Percentiles rank a stretch among this genome's conserved stretches.
phyloP scores from a whole-genome alignment of 2,113 vertebrate species.

The Menidia beryllina region DNA sequence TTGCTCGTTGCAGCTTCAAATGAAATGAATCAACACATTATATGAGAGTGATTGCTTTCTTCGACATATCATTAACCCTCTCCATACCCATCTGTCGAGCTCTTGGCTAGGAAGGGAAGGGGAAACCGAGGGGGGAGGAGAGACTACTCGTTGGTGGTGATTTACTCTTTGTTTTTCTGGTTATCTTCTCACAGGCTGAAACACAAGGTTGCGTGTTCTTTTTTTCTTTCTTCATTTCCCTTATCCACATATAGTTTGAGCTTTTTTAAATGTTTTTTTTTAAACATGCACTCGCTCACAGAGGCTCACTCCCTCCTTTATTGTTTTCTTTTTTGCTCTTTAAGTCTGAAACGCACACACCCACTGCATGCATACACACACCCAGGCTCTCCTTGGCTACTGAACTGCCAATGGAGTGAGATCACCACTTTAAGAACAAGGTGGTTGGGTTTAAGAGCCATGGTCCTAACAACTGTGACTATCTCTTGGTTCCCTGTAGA shows the following conservation, averaged over 20 bases:
- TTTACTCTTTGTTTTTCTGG: conserved; percentile 64
- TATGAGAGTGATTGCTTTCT: conserved; percentile 65
- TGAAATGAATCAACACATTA: conserved; percentile 58
- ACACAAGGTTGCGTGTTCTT: conserved; percentile 44
- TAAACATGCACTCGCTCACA: conserved; percentile 13
- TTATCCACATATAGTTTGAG: conserved; percentile 54
- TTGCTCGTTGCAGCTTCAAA: conserved; percentile 18
- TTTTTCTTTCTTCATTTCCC: conserved; percentile 6
- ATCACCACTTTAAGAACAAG: conserved; percentile 70
- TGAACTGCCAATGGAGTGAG: conserved; percentile 78
- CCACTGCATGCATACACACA: conserved; percentile 57
- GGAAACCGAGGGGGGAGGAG: conserved; percentile 27
- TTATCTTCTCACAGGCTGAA: conserved; percentile 74
- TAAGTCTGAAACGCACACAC: conserved; percentile 36
- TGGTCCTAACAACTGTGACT: conserved; percentile 38
- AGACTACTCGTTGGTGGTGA: conserved; percentile 65
- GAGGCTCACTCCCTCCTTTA: conserved; percentile 21
- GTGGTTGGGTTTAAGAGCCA: conserved; percentile 44
- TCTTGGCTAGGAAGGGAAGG: conserved; percentile 54
- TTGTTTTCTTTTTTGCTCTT: conserved; percentile 17
- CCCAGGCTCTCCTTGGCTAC: conserved; percentile 69
- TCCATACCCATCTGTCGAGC: conserved; percentile 72
- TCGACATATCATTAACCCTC: conserved; percentile 70
- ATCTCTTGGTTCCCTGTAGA: conserved; percentile 33
- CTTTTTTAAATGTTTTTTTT: conserved; percentile 53